A percentile compares a stretch with the other conserved stretches of the same genome.
phyloP scores from a whole-genome alignment of 2,888 invertebrate species.

The Cryptosula pallasiana region DNA sequence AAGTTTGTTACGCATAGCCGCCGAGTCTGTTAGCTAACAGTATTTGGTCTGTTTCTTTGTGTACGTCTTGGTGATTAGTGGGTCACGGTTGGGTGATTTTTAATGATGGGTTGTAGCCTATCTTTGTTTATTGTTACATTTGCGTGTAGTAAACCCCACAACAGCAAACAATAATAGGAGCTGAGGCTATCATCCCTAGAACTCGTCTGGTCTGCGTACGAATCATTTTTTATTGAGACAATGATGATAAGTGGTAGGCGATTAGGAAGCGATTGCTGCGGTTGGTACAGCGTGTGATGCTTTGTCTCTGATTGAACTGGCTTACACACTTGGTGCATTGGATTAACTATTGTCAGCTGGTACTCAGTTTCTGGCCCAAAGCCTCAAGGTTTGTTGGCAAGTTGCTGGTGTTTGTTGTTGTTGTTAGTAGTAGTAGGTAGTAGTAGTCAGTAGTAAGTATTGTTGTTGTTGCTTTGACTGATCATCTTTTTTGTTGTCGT shows the following conservation, averaged over 20 bases:
- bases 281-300: too few species aligned
- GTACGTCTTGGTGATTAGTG: constrained; percentile 3
- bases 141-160: not conserved
- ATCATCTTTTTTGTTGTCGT: too few species aligned
- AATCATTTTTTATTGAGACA: constrained; percentile 1
- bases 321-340: not conserved
- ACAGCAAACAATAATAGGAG: constrained; percentile 14
- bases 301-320: not conserved
- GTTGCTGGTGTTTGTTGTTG: too few species aligned
- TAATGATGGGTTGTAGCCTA: not conserved
- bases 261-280: not conserved
- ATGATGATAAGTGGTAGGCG: constrained; percentile 3
- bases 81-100: not conserved
- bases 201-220: not conserved
- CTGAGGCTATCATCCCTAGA: constrained; percentile 11
- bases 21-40: too few species aligned
- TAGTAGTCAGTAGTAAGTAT: too few species aligned
- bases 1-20: too few species aligned
- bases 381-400: too few species aligned
- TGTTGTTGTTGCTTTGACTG: too few species aligned
- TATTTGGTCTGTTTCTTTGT: too few species aligned
- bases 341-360: not conserved
- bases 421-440: too few species aligned
- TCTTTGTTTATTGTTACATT: not conserved
- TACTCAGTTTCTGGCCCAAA: too few species aligned